A percentile compares a stretch with the other conserved stretches of the same genome.
These are phyloP conservation scores for Nannoperca obscura DNA, from an alignment of 2,797 vertebrate species.

Conservation along the genomic window DNA sequence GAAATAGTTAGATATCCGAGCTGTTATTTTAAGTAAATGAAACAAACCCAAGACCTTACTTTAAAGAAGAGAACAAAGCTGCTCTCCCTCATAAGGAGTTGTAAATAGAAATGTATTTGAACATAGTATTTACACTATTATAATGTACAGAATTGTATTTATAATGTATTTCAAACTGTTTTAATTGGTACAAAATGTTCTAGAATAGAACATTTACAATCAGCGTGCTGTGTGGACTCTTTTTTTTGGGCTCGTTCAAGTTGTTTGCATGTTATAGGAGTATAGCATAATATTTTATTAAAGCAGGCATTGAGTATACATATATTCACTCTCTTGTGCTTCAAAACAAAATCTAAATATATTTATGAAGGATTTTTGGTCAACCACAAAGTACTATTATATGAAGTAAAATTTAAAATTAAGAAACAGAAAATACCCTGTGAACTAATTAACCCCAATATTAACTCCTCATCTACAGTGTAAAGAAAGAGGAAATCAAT, in stretches of 20 bases:
- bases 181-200: slow-evolving; percentile 95
- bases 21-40: slow-evolving; percentile 84
- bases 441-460: neutral
- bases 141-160: slow-evolving; percentile 99
- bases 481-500: neutral
- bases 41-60: slow-evolving; percentile 89
- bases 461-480: neutral
- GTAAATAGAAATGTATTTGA: slow-evolving; percentile 92
- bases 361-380: neutral
- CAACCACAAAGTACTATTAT: neutral
- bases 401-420: neutral
- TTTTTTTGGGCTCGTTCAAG: slow-evolving; percentile 45
- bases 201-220: slow-evolving; percentile 94
- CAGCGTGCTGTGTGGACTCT: slow-evolving; percentile 60
- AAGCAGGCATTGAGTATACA: neutral
- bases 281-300: neutral
- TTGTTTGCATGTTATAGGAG: neutral
- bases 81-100: slow-evolving; percentile 90
- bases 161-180: slow-evolving; percentile 92
- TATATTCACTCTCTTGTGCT: neutral
- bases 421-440: neutral
- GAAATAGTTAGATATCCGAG: slow-evolving; percentile 77
- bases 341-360: neutral
- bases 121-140: slow-evolving; percentile 92
- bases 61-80: slow-evolving; percentile 91